Base-by-base conservation (phyloP, 2,888 invertebrate species). In the Timema cristinae region DNA sequence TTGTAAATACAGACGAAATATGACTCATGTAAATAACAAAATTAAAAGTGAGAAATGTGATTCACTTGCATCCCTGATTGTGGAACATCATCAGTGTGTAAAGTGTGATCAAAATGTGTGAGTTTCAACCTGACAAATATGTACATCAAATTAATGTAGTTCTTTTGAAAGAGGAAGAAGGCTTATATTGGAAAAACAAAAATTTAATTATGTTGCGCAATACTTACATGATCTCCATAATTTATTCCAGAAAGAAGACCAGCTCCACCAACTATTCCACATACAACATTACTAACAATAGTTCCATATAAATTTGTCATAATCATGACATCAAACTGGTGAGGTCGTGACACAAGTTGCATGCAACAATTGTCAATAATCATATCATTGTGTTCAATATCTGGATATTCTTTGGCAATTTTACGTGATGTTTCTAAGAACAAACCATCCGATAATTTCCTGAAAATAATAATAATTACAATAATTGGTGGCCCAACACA, bases 291-390 rank as follows among this genome's bases (percentile, higher is more conserved):
- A 1, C 95, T 94, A 0, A 98, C 93, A 78, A 98, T 97, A 51
- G 97, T 92, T 0, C 98, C 98, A 83, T 99, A 99, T 76, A 99
- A 86, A 82, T 99, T 99, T 0, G 98, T 97, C 90, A 97, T 95
- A 71, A 97, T 86, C 90, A 99, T 92, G 66, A 99, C 96, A 84
- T 99, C 98, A 85, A 99, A 99, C 82, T 99, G 97, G 81, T 95
- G 92, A 0, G 97, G 97, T 61, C 89, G 92, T 2, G 94, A 92
- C 0, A 95, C 95, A 15, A 97, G 89, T 81, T 97, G 97, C 98
- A 98, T 98, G 81, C 97, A 97, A 79, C 95, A 95, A 82, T 98
- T 99, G 82, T 99, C 98, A 73, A 99, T 97, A 82, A 99, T 99
- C 96, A 96, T 96, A 78, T 95, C 91, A 77, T 93, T 91, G 80